These are phyloP conservation scores for Dasyurus viverrinus DNA, from an alignment of 2,113 vertebrate genomes.

Conservation along the genomic window DNA sequence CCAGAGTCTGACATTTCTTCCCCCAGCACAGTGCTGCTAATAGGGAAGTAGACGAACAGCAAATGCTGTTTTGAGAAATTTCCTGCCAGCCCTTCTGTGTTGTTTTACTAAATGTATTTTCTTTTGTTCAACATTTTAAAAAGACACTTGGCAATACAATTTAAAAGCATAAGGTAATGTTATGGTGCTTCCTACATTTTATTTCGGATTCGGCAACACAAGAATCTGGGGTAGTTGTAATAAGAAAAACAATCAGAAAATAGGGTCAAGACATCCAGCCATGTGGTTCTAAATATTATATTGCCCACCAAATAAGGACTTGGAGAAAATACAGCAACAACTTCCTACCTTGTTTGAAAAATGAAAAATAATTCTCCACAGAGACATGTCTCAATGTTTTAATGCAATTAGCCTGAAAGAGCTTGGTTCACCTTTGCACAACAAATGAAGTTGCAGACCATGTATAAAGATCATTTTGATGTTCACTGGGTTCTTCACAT, in stretches of 20 bases:
- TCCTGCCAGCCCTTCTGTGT: background rate
- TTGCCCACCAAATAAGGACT: conserved; percentile 58
- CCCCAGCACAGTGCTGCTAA: background rate
- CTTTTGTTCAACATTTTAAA: conserved; percentile 52
- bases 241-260: background rate
- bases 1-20: background rate
- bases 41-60: conserved; percentile 40
- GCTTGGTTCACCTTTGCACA: background rate
- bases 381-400: conserved; percentile 45
- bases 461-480: background rate
- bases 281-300: conserved; percentile 51
- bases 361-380: background rate
- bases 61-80: background rate
- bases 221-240: background rate
- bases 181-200: conserved; percentile 42
- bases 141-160: conserved; percentile 52
- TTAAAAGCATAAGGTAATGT: conserved; percentile 21
- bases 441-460: background rate
- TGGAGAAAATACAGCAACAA: background rate
- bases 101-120: conserved; percentile 49
- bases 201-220: conserved; percentile 6
- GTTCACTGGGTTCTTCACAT: background rate
- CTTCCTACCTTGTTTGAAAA: background rate
- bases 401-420: background rate
- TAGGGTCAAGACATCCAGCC: background rate